Evolutionary conservation across 2,113 vertebrate genomes (phyloP), one percentile per base, ranked within the genome.

Genomic region (Gymnarchus niloticus): DNA sequence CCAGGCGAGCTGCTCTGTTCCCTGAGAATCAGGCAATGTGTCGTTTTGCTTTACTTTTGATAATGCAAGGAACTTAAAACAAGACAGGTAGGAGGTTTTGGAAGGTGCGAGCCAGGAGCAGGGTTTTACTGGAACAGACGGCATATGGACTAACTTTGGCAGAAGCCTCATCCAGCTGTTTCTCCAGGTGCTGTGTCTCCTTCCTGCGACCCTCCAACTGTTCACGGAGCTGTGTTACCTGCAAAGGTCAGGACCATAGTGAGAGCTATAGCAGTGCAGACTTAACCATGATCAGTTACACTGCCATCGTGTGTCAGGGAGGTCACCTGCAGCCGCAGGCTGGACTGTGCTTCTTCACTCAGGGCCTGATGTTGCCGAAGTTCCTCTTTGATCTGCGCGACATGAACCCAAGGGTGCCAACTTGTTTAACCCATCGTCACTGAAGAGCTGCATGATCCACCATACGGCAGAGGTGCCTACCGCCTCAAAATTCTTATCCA

Each of bases 401-500:
- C n/a, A 19, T 73, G 17, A 46, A 61, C 14, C 56, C 54, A 81
- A 52, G 21, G 61, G 59, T 49, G 1, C 17, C 44, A 3, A 28
- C 17, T 48, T 25, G 23, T n/a, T 41, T n/a, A 46, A 41, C 2
- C 14, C 17, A 25, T 65, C 41, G 12, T 37, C 56, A 48, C 41
- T 49, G n/a, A 14, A 9, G 10, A 48, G 12, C 49, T 49, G 23
- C 2, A n/a, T 2, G 23, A 52, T n/a, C 28, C 6, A 81, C 44
- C 14, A 81, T 0, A 12, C n/a, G 12, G 37, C 1, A 10, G 2
- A 61, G 33, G 12, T 5, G 14, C 85, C 69, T 3, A 86, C 85
- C 82, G 44, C 46, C 65, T 84, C 86, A 49, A 49, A 51, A 1
- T 57, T 76, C 81, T 86, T 59, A 59, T 86, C 6, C 57, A 86